Conservation (phyloP, 1,140 invertebrate species). For the Drosophila navojoa region DNA sequence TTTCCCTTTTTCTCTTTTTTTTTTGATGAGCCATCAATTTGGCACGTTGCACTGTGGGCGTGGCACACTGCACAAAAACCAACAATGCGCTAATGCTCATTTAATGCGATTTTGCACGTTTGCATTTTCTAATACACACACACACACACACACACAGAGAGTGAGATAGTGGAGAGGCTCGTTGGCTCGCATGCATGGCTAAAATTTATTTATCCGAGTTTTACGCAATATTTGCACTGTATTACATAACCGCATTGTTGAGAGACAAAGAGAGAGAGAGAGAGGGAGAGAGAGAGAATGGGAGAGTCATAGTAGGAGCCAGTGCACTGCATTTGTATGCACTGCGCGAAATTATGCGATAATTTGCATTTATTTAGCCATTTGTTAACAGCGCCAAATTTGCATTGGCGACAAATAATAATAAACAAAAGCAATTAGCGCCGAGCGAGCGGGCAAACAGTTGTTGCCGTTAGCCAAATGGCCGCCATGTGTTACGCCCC, state of each 20-base stretch:
- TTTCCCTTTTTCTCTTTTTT: not conserved
- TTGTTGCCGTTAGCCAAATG: too few relatives aligned
- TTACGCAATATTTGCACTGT: slow-evolving; percentile 80
- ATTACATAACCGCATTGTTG: slow-evolving; percentile 79
- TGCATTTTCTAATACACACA: slow-evolving; percentile 65
- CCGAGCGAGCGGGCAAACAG: too few relatives aligned
- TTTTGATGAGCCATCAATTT: not conserved
- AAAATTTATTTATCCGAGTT: slow-evolving; percentile 76
- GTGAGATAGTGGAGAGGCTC: not conserved
- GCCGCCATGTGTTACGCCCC: too few relatives aligned
- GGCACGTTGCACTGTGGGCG: not conserved
- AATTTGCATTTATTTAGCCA: too few relatives aligned
- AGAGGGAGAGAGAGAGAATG: not conserved
- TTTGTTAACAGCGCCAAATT: too few relatives aligned
- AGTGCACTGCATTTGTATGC: not conserved
- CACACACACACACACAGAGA: slow-evolving; percentile 19
- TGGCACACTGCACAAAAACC: slow-evolving; percentile 51
- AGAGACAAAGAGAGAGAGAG: slow-evolving; percentile 69
- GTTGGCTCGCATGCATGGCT: slow-evolving; percentile 28
- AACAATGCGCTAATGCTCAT: slow-evolving; percentile 79
- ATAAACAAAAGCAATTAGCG: too few relatives aligned
- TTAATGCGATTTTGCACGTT: slow-evolving; percentile 81
- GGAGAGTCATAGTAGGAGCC: not conserved
- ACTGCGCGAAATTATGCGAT: too few relatives aligned
- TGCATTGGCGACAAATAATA: too few relatives aligned